A percentile compares a stretch with the other conserved stretches of the same genome.
Conservation (phyloP, 2,797 vertebrate species). For the Borostomias antarcticus region DNA sequence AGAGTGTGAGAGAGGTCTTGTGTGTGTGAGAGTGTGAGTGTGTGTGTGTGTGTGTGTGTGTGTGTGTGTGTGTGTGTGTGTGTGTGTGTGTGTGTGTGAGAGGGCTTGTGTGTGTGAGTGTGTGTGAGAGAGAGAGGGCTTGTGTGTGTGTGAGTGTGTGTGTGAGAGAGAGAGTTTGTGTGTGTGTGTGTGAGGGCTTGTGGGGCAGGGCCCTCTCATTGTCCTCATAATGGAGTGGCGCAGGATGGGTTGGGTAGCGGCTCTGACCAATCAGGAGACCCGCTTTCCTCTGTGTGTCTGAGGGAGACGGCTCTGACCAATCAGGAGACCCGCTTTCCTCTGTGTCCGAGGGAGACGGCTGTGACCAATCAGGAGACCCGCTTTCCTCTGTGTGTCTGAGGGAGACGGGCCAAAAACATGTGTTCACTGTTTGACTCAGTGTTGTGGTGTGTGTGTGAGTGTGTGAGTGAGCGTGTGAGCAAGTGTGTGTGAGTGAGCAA, state of each 20-base stretch:
- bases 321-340: conserved; percentile 54
- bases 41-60: conserved; percentile 17
- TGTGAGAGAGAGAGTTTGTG: conserved; percentile 69
- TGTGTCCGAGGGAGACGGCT: conserved; percentile 57
- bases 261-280: conserved; percentile 67
- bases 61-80: conserved; percentile 9
- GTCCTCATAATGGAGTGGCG: conserved; percentile 68
- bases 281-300: conserved; percentile 38
- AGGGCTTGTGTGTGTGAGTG: conserved; percentile 36
- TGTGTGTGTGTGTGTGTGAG: conserved; percentile 34
- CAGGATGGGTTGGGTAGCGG: conserved; percentile 68
- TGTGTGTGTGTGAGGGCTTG: conserved; percentile 67
- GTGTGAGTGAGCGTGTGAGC: no score
- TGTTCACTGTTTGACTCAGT: no score
- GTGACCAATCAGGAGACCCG: conserved; percentile 64
- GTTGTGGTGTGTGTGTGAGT: no score
- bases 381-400: conserved; percentile 42
- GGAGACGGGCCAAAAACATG: conserved; percentile 6
- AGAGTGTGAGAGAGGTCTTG: not conserved
- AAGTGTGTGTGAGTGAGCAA: no score
- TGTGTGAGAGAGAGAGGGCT: conserved; percentile 47
- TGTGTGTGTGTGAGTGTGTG: conserved; percentile 40
- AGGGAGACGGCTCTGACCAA: conserved; percentile 59
- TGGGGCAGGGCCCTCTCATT: conserved; percentile 74
- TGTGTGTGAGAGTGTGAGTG: conserved; percentile 13